Conservation (phyloP, 2,797 vertebrate genomes). For the Myotis findleyi region DNA sequence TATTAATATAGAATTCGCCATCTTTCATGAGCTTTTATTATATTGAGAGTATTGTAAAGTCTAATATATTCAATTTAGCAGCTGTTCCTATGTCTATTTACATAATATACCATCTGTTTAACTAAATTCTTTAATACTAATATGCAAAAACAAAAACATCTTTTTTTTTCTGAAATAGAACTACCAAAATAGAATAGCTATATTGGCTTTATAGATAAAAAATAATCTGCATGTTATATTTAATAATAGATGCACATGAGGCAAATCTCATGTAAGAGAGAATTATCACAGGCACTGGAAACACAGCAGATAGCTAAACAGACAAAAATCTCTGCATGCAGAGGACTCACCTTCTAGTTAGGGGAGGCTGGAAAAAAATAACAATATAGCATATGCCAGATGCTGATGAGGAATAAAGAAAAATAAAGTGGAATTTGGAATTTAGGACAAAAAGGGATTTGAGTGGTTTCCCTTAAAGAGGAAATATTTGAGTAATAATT, state of each 20-base stretch:
- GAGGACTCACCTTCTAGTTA: background rate
- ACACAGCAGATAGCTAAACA: background rate
- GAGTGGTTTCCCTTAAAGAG: background rate
- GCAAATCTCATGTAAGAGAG: background rate
- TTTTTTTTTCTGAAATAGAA: background rate
- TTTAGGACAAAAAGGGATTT: background rate
- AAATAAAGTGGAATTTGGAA: background rate
- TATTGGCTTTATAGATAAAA: conserved; percentile 29
- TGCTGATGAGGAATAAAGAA: background rate
- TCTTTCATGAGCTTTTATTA: conserved; percentile 20
- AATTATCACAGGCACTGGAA: background rate
- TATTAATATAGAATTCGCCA: conserved; percentile 16
- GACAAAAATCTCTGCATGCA: background rate
- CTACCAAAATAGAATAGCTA: background rate
- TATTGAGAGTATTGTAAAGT: conserved; percentile 23
- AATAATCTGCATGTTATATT: background rate
- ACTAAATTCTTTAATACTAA: conserved; percentile 51
- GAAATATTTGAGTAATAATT: background rate
- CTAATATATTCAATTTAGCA: conserved; percentile 38
- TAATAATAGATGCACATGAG: background rate
- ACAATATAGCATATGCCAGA: background rate
- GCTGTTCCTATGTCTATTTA: conserved; percentile 34
- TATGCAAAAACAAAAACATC: conserved; percentile 2
- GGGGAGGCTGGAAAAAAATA: background rate
- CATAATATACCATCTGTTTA: conserved; percentile 48